Evolutionary conservation across 2,888 invertebrate genomes (phyloP).

Genomic region (Meandrusa payeni): DNA sequence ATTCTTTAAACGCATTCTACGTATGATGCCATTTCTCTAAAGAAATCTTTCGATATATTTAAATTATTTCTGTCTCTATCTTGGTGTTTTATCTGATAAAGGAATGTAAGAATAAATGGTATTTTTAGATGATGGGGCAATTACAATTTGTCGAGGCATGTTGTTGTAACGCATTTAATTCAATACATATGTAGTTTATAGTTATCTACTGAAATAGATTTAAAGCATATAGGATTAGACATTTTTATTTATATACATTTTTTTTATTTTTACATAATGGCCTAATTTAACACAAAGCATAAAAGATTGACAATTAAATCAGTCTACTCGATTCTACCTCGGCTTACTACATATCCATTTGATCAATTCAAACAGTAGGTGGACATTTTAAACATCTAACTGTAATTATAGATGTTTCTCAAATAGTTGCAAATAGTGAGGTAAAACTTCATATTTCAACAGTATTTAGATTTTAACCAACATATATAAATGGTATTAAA

Average conservation of each 20-base stretch:
- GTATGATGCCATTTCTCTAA: constrained; percentile 30
- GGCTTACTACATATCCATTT: constrained; percentile 52
- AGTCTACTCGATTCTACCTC: constrained; percentile 43
- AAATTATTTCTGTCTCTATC: constrained; percentile 18
- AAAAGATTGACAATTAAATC: constrained; percentile 23
- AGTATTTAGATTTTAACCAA: constrained; percentile 48
- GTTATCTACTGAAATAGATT: constrained; percentile 37
- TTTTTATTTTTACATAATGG: constrained; percentile 38
- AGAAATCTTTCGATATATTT: constrained; percentile 16
- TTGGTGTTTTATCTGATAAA: constrained; percentile 15
- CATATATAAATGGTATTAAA: constrained; percentile 64
- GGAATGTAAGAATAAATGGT: constrained; percentile 5
- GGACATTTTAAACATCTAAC: constrained; percentile 6
- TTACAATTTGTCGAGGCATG: constrained; percentile 38
- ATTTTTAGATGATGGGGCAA: constrained; percentile 2
- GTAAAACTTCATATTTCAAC: constrained; percentile 64
- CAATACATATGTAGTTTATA: constrained; percentile 64
- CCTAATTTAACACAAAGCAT: constrained; percentile 43
- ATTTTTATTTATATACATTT: constrained; percentile 36
- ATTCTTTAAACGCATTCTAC: constrained; percentile 71
- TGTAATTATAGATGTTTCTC: constrained; percentile 8
- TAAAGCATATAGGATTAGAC: constrained; percentile 44
- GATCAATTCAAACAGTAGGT: constrained; percentile 20
- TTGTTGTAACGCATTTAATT: constrained; percentile 71
- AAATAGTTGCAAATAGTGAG: constrained; percentile 41